Conservation (phyloP, 2,888 invertebrate genomes). For the Penaeus monodon region DNA sequence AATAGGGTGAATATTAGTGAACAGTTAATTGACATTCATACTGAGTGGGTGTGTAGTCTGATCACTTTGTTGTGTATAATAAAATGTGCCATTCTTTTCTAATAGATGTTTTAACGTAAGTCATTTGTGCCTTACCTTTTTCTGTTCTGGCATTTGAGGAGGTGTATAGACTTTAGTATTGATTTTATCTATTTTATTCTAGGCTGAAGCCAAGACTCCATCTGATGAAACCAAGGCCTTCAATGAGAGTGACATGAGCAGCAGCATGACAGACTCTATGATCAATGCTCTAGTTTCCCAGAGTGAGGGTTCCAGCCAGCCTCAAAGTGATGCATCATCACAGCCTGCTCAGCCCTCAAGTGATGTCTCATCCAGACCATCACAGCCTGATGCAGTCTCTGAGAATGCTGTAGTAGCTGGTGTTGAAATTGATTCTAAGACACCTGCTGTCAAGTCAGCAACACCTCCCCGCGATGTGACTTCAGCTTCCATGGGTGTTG, state of each 20-base stretch:
- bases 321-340: conserved; percentile 30
- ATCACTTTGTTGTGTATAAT: no score
- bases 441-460: background rate
- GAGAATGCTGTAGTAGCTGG: background rate
- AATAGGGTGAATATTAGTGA: no score
- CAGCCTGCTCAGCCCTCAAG: conserved; percentile 29
- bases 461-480: background rate
- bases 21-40: no score
- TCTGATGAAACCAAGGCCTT: conserved; percentile 60
- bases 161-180: no score
- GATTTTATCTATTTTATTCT: background rate
- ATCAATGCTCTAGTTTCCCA: conserved; percentile 35
- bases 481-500: conserved; percentile 16
- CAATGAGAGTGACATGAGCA: conserved; percentile 47
- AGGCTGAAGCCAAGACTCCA: conserved; percentile 64
- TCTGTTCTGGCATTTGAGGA: no score
- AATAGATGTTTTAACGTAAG: no score
- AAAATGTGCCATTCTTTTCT: no score
- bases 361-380: conserved; percentile 13
- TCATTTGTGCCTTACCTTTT: no score
- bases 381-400: background rate
- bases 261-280: conserved; percentile 63
- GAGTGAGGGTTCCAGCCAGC: conserved; percentile 21
- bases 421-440: conserved; percentile 8
- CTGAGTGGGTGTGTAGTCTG: no score